A percentile compares a stretch with the other conserved stretches of the same genome.
phyloP scores from a whole-genome alignment of 2,797 vertebrate genomes.

The Thripadectes ignobilis region DNA sequence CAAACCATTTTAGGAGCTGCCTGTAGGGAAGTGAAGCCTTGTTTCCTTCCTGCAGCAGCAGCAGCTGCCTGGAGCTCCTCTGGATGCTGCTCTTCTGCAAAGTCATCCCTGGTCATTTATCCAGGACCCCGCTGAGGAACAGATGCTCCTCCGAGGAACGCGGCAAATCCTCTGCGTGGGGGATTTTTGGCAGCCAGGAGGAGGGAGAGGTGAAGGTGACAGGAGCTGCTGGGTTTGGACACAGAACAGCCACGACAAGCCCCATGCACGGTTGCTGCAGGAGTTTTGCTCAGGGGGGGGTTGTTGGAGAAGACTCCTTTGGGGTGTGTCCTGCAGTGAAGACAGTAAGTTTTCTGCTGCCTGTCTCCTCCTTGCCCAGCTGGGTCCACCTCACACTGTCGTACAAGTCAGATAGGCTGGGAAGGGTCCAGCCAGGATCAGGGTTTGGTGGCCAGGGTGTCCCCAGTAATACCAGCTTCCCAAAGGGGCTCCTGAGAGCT shows the following conservation, averaged over 20 bases:
- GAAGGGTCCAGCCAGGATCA: fast-evolving
- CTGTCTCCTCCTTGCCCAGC: background rate
- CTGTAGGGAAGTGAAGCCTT: background rate
- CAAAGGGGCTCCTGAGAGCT: background rate
- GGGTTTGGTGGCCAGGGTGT: background rate
- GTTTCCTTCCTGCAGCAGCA: background rate
- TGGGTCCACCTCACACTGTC: background rate
- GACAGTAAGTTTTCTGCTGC: background rate
- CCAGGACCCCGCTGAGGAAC: background rate
- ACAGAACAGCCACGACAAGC: background rate
- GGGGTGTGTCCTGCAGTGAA: too few relatives aligned
- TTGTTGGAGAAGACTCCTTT: background rate
- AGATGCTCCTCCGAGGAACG: background rate
- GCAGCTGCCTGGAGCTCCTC: background rate
- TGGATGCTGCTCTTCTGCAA: background rate
- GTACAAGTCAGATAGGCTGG: background rate
- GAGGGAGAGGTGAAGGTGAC: background rate
- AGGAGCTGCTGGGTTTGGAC: background rate
- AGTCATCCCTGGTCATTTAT: background rate
- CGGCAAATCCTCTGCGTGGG: background rate
- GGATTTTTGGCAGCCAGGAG: background rate
- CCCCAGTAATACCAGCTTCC: background rate
- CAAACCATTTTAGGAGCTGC: background rate
- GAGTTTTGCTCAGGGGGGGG: background rate
- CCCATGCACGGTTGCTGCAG: fast-evolving